A percentile compares a stretch with the other conserved stretches of the same genome.
Evolutionary conservation across 2,113 vertebrate species (phyloP).

Genomic region (Sinocyclocheilus anophthalmus): DNA sequence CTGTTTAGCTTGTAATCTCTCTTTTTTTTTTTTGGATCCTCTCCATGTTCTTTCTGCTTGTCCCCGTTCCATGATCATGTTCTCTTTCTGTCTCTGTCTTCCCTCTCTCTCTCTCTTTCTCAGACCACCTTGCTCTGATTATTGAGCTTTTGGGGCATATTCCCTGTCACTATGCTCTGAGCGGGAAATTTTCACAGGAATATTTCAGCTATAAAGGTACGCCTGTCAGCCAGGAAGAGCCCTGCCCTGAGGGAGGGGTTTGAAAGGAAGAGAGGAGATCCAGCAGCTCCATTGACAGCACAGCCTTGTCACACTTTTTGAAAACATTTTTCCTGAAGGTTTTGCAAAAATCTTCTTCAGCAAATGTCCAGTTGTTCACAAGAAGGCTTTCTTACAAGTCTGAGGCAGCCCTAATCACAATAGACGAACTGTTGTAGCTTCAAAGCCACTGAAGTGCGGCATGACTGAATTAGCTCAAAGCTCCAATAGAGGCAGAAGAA

Average conservation of each 20-base stretch:
- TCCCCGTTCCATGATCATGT: slow-evolving; percentile 20
- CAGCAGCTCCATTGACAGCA: slow-evolving; percentile 48
- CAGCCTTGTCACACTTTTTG: not conserved
- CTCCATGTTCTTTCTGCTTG: slow-evolving; percentile 25
- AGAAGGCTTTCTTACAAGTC: not conserved
- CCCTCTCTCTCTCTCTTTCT: slow-evolving; percentile 57
- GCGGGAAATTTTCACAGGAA: slow-evolving; percentile 98
- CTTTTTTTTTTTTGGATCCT: not conserved
- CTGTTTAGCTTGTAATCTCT: not conserved
- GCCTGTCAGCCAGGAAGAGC: slow-evolving; percentile 59
- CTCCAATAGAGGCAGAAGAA: not conserved
- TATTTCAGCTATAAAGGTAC: slow-evolving; percentile 98
- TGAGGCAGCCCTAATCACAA: not conserved
- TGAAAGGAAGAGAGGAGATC: slow-evolving; percentile 24
- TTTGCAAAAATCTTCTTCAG: not conserved
- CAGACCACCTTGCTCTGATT: slow-evolving; percentile 80
- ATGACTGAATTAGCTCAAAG: slow-evolving; percentile 11
- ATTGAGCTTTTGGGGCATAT: slow-evolving; percentile 95
- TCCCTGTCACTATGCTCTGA: slow-evolving; percentile 90
- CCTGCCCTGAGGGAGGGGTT: slow-evolving; percentile 60
- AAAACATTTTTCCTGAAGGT: not conserved
- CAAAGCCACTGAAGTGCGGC: not conserved
- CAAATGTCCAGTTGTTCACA: not conserved
- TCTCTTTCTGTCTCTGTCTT: slow-evolving; percentile 33
- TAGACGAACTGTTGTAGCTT: not conserved